phyloP scores from a whole-genome alignment of 2,113 vertebrate species.

The Miniopterus natalensis region DNA sequence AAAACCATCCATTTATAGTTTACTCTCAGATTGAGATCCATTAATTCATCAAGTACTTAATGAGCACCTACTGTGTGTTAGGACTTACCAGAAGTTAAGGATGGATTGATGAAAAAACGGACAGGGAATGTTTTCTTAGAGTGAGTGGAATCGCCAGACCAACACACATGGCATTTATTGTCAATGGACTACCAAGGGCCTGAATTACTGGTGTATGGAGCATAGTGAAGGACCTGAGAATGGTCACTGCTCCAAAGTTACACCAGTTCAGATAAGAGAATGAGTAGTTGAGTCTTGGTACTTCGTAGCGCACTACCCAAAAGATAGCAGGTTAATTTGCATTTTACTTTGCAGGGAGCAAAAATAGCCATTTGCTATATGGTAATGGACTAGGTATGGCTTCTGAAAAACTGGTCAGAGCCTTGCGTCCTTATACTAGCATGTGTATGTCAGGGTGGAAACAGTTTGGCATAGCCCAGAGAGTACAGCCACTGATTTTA shows the following conservation, averaged over 20 bases:
- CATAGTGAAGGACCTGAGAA: not conserved
- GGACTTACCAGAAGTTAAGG: not conserved
- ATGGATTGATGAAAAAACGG: not conserved
- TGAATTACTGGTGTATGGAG: not conserved
- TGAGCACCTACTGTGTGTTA: not conserved
- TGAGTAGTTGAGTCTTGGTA: not conserved
- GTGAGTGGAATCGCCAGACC: not conserved
- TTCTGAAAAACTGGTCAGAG: not conserved
- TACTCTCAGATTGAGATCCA: not conserved
- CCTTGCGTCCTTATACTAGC: not conserved
- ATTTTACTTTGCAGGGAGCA: not conserved
- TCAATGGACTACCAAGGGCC: not conserved
- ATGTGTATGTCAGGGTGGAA: not conserved
- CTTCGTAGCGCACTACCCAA: not conserved
- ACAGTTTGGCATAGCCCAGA: not conserved
- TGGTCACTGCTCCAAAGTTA: not conserved
- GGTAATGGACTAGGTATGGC: not conserved
- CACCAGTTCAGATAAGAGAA: not conserved
- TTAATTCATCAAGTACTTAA: slow-evolving; percentile 42
- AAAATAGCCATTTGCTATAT: not conserved
- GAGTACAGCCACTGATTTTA: not conserved
- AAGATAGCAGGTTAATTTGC: not conserved
- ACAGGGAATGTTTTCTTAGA: not conserved
- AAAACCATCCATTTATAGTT: not conserved
- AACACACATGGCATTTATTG: not conserved